Percentiles rank a stretch among this genome's conserved stretches.
Conservation (phyloP, 2,888 invertebrate species). For the Quadroppia sp. region DNA sequence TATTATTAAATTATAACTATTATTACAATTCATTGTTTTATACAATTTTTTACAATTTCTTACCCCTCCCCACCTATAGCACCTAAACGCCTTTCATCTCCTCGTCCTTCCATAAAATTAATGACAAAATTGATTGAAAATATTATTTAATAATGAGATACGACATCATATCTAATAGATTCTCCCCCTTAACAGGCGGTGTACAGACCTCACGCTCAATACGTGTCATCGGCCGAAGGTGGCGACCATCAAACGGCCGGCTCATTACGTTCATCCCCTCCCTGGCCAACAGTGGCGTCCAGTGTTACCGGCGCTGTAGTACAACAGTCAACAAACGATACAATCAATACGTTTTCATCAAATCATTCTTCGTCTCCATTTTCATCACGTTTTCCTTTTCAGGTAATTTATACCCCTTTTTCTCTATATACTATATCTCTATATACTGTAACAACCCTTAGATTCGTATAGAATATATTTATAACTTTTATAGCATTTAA, state of each 20-base stretch:
- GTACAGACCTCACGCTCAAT: conserved; percentile 1
- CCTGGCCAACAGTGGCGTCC: not conserved
- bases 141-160: too few relatives aligned
- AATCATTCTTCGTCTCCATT: conserved; percentile 17
- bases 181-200: too few relatives aligned
- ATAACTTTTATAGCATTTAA: not conserved
- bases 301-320: not conserved
- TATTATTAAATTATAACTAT: too few relatives aligned
- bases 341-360: conserved; percentile 1
- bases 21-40: too few relatives aligned
- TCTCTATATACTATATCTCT: not conserved
- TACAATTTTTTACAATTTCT: too few relatives aligned
- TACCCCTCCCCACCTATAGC: too few relatives aligned
- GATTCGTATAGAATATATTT: too few relatives aligned
- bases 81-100: too few relatives aligned
- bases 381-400: conserved; percentile 31
- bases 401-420: not conserved
- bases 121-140: too few relatives aligned
- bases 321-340: conserved; percentile 7
- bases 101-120: too few relatives aligned
- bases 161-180: too few relatives aligned
- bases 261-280: conserved; percentile 6
- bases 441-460: too few relatives aligned
- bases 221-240: not conserved
- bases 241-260: not conserved